Percentiles rank a stretch among this genome's conserved stretches.
These are phyloP conservation scores for Eurystomus glaucurus DNA, from an alignment of 2,797 vertebrate species.

Conservation along the genomic window DNA sequence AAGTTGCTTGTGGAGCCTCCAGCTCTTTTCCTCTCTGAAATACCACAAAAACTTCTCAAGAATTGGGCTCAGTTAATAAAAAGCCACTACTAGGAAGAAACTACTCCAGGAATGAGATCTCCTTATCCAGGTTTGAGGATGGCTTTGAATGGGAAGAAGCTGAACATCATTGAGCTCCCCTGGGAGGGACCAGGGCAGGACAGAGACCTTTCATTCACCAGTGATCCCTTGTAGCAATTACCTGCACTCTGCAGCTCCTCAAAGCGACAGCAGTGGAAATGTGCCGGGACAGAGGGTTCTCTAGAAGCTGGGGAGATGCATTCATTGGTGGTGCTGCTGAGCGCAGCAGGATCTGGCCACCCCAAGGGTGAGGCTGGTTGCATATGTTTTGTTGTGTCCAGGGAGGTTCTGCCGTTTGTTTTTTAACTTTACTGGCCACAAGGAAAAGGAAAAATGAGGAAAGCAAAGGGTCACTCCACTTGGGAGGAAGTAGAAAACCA, in stretches of 20 bases:
- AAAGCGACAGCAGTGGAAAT: background rate
- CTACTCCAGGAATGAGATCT: background rate
- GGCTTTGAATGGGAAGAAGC: background rate
- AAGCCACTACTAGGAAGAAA: background rate
- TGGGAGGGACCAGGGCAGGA: background rate
- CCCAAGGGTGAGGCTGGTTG: background rate
- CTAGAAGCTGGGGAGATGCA: background rate
- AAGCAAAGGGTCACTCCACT: background rate
- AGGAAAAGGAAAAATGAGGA: background rate
- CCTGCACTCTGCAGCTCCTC: background rate
- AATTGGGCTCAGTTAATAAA: background rate
- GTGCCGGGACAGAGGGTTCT: background rate
- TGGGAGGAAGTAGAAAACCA: background rate
- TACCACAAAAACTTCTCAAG: fast-evolving
- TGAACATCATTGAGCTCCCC: background rate
- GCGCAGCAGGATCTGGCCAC: background rate
- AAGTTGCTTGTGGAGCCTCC: fast-evolving
- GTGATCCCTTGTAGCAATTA: fast-evolving
- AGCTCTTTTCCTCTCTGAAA: background rate
- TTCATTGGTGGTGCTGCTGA: fast-evolving
- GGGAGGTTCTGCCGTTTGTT: background rate
- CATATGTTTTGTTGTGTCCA: fast-evolving
- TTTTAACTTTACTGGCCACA: background rate
- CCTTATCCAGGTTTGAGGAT: background rate
- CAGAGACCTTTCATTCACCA: fast-evolving